Percentiles rank a stretch among this genome's conserved stretches.
Evolutionary conservation across 2,113 vertebrate species (phyloP).

Genomic region (Ciconia maguari): DNA sequence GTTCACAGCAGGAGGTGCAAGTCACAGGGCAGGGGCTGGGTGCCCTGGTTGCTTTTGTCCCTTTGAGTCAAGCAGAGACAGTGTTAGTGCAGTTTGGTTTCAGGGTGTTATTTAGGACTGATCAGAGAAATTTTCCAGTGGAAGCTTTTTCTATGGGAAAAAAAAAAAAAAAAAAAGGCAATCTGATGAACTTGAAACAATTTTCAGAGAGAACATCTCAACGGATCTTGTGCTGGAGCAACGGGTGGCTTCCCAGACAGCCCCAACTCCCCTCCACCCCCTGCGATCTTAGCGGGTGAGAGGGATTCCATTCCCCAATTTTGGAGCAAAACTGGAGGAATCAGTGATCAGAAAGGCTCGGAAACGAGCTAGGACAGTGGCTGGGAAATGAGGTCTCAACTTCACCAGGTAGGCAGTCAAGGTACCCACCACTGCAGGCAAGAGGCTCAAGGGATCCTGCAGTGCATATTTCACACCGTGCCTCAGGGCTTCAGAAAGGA

Average conservation of each 20-base stretch:
- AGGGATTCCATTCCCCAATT: neutral
- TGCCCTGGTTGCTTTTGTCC: neutral
- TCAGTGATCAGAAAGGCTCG: neutral
- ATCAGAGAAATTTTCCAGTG: neutral
- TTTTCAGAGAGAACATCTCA: neutral
- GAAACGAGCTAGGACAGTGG: neutral
- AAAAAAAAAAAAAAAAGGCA: neutral
- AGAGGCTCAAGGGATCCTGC: accelerated
- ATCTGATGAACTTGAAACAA: neutral
- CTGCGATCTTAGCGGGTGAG: neutral
- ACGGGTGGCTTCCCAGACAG: neutral
- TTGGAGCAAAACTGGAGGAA: neutral
- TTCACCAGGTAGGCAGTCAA: neutral
- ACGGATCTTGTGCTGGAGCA: neutral
- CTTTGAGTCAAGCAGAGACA: neutral
- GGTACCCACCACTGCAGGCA: neutral
- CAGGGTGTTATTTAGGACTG: neutral
- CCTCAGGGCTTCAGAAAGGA: neutral
- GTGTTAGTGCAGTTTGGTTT: neutral
- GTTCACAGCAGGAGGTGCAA: neutral
- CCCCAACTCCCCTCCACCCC: neutral
- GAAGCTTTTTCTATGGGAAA: neutral
- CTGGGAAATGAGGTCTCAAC: neutral
- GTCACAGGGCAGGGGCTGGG: neutral
- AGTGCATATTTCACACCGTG: neutral